Evolutionary conservation across 2,888 invertebrate genomes (phyloP).

Genomic region (Hypomecis punctinalis): DNA sequence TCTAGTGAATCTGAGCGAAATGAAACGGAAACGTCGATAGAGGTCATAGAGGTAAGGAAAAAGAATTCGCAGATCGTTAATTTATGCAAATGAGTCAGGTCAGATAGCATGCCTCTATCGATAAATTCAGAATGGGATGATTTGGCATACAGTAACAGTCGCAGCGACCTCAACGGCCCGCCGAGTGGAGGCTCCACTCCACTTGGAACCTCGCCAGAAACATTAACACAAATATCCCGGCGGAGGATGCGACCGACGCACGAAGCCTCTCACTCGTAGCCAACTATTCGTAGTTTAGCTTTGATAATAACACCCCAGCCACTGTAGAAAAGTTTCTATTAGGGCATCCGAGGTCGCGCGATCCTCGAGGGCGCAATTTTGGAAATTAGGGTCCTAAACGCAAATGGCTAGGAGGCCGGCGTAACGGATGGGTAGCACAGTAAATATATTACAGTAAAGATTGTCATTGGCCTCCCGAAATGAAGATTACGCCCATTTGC

Average conservation of each 20-base stretch:
- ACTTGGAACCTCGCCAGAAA: constrained; percentile 72
- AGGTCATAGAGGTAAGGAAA: too few species aligned
- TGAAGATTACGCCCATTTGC: constrained; percentile 23
- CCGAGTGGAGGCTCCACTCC: constrained; percentile 63
- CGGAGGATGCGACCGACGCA: constrained; percentile 33
- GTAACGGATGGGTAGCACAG: constrained; percentile 10
- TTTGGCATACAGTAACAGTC: constrained; percentile 63
- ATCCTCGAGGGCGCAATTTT: constrained; percentile 24
- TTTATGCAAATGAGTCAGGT: constrained; percentile 23
- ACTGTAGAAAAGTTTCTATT: constrained; percentile 18
- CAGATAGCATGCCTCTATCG: constrained; percentile 47
- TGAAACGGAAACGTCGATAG: too few species aligned
- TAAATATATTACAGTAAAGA: constrained; percentile 8
- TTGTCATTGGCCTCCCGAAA: constrained; percentile 14
- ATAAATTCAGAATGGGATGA: constrained; percentile 62
- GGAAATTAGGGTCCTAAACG: constrained; percentile 21
- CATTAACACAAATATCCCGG: constrained; percentile 68
- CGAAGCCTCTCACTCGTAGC: constrained; percentile 19
- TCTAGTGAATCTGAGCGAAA: too few species aligned
- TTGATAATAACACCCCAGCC: neutral
- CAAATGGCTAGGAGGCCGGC: constrained; percentile 19
- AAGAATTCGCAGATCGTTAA: neutral
- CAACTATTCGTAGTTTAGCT: constrained; percentile 21
- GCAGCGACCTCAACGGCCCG: constrained; percentile 56
- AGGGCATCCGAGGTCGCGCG: constrained; percentile 4